Percentiles rank a stretch among this genome's conserved stretches.
phyloP scores from a whole-genome alignment of 2,797 vertebrate species.

The Aphelocoma californica region DNA sequence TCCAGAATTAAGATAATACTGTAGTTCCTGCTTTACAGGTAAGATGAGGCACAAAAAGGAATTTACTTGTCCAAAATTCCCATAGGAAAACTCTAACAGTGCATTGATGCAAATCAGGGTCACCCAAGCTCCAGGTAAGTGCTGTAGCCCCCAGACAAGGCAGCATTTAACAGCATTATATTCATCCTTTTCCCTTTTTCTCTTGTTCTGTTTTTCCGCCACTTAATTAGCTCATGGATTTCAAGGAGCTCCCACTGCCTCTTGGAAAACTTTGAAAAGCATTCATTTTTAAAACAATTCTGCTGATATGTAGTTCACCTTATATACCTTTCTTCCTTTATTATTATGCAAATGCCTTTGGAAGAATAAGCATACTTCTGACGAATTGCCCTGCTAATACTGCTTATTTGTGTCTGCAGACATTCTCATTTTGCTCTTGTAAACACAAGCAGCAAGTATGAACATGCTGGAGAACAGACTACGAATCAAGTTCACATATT shows the following conservation, averaged over 20 bases:
- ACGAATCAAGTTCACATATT: background rate
- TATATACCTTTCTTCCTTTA: slow-evolving; percentile 19
- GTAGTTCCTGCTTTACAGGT: background rate
- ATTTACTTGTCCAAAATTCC: background rate
- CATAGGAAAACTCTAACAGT: background rate
- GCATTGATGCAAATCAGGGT: background rate
- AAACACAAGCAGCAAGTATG: slow-evolving; percentile 3
- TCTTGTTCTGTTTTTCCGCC: slow-evolving; percentile 14
- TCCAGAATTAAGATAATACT: background rate
- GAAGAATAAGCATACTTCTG: slow-evolving; percentile 40
- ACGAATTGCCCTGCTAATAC: slow-evolving; percentile 8
- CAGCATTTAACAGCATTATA: slow-evolving; percentile 1
- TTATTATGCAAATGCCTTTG: slow-evolving; percentile 54
- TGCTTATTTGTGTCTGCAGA: slow-evolving; percentile 30
- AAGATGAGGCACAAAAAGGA: background rate
- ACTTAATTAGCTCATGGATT: slow-evolving; percentile 62
- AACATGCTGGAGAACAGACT: background rate
- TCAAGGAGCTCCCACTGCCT: slow-evolving; percentile 44
- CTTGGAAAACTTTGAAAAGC: slow-evolving; percentile 44
- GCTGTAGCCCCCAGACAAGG: background rate
- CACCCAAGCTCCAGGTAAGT: background rate
- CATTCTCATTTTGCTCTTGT: background rate
- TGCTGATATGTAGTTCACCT: slow-evolving; percentile 42
- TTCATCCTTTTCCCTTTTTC: background rate
- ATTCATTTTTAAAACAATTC: slow-evolving; percentile 53